Evolutionary conservation across 2,888 invertebrate species (phyloP), one percentile per base, ranked within the genome.

Genomic region (Plusia festucae): DNA sequence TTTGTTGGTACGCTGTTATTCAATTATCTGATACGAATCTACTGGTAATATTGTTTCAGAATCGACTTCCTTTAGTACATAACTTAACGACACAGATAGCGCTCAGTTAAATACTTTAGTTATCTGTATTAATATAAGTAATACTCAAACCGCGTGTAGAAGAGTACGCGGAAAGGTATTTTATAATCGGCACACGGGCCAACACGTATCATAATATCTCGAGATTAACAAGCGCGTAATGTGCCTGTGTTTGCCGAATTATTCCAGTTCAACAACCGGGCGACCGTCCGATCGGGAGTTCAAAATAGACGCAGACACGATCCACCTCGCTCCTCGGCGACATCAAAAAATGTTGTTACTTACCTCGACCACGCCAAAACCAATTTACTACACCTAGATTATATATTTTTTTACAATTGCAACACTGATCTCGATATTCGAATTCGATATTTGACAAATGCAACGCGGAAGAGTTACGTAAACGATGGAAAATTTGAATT

Each of bases 261-360:
- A 93, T 93, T 91, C 88, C 93, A 94, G 94, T 94, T 94, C 94
- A 94, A 94, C 92, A 93, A 95, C 94, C 94, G 92, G 90, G 89
- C 91, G 91, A 90, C 86, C 89, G 92, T 84, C 89, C 93, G 91
- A 89, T 90, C 90, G 90, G 90, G 90, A 90, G 93, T 93, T 93
- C 93, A 90, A 91, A 94, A 94, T 94, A 94, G 94, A 94, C 90
- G 89, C 91, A 90, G 85, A 85, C 90, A 85, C 88, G 89, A 85
- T 83, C 90, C 83, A 82, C 81, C 73, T 70, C 81, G 85, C 84
- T 83, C 85, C 85, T 84, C 85, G 83, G 75, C 81, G 88, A 89
- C 89, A 88, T 86, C 65, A 81, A 84, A 87, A 90, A 88, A 86
- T 84, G 83, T 75, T 68, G 61, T 69, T 71, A 65, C 65, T 65